A percentile compares a stretch with the other conserved stretches of the same genome.
Evolutionary conservation across 1,140 invertebrate genomes (phyloP).

Genomic region (Bombus confusus): DNA sequence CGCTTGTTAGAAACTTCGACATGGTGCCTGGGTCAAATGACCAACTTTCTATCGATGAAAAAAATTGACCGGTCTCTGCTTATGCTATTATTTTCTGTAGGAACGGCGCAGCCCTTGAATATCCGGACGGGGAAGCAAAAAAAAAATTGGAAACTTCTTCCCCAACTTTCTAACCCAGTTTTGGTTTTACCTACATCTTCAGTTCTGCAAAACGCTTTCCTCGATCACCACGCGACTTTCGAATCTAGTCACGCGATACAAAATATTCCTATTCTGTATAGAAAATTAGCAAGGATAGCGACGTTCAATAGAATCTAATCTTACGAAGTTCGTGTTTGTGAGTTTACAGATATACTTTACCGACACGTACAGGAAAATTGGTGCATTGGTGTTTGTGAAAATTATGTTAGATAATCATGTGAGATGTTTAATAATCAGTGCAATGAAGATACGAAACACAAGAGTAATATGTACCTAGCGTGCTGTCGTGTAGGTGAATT

Average conservation of each 20-base stretch:
- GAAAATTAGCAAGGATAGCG: too few relatives aligned
- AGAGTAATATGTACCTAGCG: not conserved
- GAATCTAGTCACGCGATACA: too few relatives aligned
- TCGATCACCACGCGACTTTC: conserved; percentile 5
- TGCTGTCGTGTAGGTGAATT: not conserved
- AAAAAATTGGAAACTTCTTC: conserved; percentile 67
- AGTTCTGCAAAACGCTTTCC: conserved; percentile 29
- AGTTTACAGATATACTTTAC: too few relatives aligned
- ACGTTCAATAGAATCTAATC: too few relatives aligned
- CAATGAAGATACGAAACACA: too few relatives aligned
- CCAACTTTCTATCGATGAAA: conserved; percentile 70
- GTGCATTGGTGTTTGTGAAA: not conserved
- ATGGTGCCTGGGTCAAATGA: conserved; percentile 21
- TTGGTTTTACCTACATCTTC: conserved; percentile 28
- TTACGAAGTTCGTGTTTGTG: not conserved
- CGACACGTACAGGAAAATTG: not conserved
- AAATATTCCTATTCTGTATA: not conserved
- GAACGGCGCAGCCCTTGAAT: conserved; percentile 27
- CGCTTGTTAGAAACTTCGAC: not conserved
- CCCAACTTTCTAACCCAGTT: conserved; percentile 66
- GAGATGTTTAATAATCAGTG: not conserved
- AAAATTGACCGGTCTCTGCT: conserved; percentile 52
- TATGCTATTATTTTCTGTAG: not conserved
- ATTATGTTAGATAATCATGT: accelerated
- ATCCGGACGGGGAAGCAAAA: conserved; percentile 39